A percentile compares a stretch with the other conserved stretches of the same genome.
Evolutionary conservation across 2,888 invertebrate species (phyloP).

Genomic region (Aethes cnicana): DNA sequence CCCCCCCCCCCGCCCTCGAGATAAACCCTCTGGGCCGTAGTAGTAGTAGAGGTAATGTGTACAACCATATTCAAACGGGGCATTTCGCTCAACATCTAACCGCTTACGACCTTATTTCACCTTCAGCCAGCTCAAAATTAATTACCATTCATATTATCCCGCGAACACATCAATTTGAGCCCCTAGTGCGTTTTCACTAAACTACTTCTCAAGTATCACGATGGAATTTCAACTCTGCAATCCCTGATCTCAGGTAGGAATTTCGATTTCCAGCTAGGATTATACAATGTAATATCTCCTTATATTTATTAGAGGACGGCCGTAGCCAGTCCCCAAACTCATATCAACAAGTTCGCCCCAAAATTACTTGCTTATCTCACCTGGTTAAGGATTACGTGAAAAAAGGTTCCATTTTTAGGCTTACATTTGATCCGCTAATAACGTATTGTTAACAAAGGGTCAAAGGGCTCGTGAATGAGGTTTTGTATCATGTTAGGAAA

Average conservation of each 20-base stretch:
- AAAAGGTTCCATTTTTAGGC: constrained; percentile 24
- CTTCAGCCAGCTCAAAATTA: constrained; percentile 23
- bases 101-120: constrained; percentile 18
- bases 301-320: constrained; percentile 54
- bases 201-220: constrained; percentile 16
- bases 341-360: constrained; percentile 53
- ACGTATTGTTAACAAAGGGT: constrained; percentile 19
- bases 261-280: not conserved
- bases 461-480: not conserved
- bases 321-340: constrained; percentile 51
- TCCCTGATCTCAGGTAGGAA: not conserved
- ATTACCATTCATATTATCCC: constrained; percentile 22
- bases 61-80: not conserved
- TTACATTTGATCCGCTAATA: constrained; percentile 28
- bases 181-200: constrained; percentile 28
- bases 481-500: not conserved
- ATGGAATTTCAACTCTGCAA: not conserved
- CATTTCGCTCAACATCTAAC: constrained; percentile 11
- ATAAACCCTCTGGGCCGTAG: not conserved
- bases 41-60: not conserved
- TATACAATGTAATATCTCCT: constrained; percentile 44
- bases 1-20: too few species aligned
- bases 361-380: constrained; percentile 55
- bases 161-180: constrained; percentile 30
- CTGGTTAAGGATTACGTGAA: constrained; percentile 41